Evolutionary conservation across 2,113 vertebrate species (phyloP).

Genomic region (Crypturellus undulatus): DNA sequence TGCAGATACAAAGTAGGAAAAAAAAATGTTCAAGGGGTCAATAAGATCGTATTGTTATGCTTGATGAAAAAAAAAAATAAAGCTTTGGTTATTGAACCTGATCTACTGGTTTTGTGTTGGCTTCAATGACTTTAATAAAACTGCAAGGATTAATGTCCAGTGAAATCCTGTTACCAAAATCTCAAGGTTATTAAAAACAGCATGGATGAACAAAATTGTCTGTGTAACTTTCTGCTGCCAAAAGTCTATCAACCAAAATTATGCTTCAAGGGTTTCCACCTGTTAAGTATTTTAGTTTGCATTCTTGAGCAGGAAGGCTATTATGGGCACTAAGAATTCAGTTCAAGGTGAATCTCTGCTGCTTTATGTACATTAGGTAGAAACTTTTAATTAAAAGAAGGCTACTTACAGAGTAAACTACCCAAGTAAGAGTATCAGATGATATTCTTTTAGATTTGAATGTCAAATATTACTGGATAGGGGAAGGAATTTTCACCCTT

Average conservation of each 20-base stretch:
- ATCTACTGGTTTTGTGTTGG: neutral
- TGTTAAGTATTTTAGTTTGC: neutral
- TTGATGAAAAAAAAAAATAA: neutral
- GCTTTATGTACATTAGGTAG: neutral
- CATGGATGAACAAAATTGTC: neutral
- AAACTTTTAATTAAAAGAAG: slow-evolving; percentile 39
- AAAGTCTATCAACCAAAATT: slow-evolving; percentile 10
- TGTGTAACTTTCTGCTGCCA: slow-evolving; percentile 22
- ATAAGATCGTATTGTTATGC: neutral
- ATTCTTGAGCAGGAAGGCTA: neutral
- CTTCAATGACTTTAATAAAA: slow-evolving; percentile 43
- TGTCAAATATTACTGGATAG: neutral
- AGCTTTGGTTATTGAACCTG: neutral
- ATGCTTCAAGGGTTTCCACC: neutral
- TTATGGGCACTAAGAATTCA: neutral
- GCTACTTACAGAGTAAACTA: neutral
- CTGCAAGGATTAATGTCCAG: neutral
- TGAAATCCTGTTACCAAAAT: neutral
- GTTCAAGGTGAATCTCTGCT: slow-evolving; percentile 20
- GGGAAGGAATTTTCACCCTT: neutral
- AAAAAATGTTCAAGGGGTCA: neutral
- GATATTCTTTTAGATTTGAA: slow-evolving; percentile 4
- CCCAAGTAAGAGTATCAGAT: neutral
- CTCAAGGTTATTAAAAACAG: slow-evolving; percentile 19
- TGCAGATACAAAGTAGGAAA: neutral